phyloP scores from a whole-genome alignment of 1,140 invertebrate species.

The Heterodera schachtii region DNA sequence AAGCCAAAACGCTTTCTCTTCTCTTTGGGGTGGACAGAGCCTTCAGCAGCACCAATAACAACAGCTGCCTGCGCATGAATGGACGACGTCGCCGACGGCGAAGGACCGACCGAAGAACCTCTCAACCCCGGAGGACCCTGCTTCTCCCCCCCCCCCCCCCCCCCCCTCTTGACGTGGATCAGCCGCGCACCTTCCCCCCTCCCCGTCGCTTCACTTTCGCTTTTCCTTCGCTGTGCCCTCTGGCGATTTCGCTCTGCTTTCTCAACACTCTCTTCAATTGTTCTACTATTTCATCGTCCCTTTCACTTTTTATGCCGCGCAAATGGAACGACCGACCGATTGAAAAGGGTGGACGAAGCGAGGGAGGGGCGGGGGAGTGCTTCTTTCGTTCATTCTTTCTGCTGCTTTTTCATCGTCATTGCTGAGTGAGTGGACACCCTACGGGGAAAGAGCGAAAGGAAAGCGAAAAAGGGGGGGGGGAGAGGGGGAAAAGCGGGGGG shows the following conservation, averaged over 20 bases:
- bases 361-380: background rate
- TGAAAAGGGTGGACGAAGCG: background rate
- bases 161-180: constrained; percentile 14
- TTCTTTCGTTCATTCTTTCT: background rate
- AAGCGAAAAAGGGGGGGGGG: background rate
- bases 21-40: background rate
- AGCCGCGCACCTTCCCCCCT: constrained; percentile 6
- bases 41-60: background rate
- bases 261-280: background rate
- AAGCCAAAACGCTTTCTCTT: background rate
- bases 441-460: too few relatives aligned
- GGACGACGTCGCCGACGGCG: background rate
- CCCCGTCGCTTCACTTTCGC: background rate
- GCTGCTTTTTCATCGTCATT: background rate
- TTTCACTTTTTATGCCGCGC: constrained; percentile 17
- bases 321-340: constrained; percentile 14
- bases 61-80: background rate
- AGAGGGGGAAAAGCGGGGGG: background rate
- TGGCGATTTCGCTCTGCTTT: background rate
- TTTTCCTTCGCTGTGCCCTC: constrained; percentile 9
- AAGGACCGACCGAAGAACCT: background rate
- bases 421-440: background rate
- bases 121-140: background rate
- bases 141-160: background rate
- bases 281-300: background rate